phyloP scores from a whole-genome alignment of 2,888 invertebrate genomes.

The Euzophera pinguis region DNA sequence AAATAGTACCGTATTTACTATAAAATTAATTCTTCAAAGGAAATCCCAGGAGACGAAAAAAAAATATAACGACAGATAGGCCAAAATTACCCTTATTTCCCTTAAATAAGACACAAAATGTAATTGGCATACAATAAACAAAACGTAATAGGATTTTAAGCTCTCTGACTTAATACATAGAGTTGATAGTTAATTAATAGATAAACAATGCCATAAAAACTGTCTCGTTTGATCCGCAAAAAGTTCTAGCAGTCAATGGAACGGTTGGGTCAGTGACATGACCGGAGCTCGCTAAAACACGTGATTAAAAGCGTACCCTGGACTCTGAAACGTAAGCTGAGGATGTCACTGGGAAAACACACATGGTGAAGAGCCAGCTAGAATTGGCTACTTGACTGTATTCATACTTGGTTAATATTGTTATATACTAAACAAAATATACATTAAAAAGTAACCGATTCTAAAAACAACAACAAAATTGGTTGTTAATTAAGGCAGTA shows the following conservation, averaged over 20 bases:
- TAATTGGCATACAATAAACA: background rate
- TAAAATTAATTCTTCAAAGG: background rate
- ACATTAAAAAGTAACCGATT: too few species aligned
- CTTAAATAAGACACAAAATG: background rate
- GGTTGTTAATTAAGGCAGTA: too few species aligned
- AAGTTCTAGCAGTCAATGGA: constrained; percentile 8
- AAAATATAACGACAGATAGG: background rate
- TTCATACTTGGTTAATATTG: too few species aligned
- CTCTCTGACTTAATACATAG: background rate
- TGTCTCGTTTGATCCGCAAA: background rate
- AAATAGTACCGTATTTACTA: background rate
- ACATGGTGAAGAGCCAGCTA: too few species aligned
- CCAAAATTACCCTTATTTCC: background rate
- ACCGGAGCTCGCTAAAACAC: too few species aligned
- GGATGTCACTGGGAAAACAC: too few species aligned
- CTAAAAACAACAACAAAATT: too few species aligned
- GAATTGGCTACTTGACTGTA: too few species aligned
- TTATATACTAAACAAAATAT: too few species aligned
- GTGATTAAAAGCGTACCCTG: too few species aligned
- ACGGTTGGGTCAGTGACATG: constrained; percentile 3
- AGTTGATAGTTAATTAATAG: background rate
- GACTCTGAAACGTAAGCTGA: too few species aligned
- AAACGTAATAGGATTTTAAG: background rate
- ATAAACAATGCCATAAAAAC: background rate
- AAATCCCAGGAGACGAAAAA: background rate